These are phyloP conservation scores for Drosophila suzukii DNA, from an alignment of 1,140 invertebrate genomes.

Conservation along the genomic window DNA sequence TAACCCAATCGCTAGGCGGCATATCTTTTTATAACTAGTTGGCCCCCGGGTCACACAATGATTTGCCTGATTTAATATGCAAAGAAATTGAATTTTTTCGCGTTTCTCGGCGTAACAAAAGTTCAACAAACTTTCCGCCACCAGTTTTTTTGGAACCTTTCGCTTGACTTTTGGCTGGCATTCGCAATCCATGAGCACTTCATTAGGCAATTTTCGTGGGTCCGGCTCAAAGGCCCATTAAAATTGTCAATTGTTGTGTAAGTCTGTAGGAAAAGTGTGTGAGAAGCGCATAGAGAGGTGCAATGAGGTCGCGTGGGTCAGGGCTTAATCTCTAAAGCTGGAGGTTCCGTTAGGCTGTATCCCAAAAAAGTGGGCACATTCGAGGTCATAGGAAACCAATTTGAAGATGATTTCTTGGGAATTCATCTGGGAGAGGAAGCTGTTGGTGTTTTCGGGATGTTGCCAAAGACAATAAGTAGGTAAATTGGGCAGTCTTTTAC, in stretches of 20 bases:
- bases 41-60: slow-evolving; percentile 63
- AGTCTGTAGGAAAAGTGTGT: slow-evolving; percentile 30
- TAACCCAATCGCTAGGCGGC: slow-evolving; percentile 43
- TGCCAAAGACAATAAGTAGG: neutral
- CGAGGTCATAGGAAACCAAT: slow-evolving; percentile 26
- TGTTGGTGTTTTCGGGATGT: slow-evolving; percentile 2
- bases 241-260: slow-evolving; percentile 63
- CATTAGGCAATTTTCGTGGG: slow-evolving; percentile 54
- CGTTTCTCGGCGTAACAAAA: slow-evolving; percentile 24
- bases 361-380: slow-evolving; percentile 1
- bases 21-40: slow-evolving; percentile 69
- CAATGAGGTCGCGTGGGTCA: slow-evolving; percentile 32
- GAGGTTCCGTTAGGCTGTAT: slow-evolving; percentile 35
- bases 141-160: slow-evolving; percentile 46
- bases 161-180: slow-evolving; percentile 48
- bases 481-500: neutral
- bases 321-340: slow-evolving; percentile 4
- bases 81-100: slow-evolving; percentile 47
- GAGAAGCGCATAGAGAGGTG: slow-evolving; percentile 43
- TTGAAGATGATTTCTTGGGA: slow-evolving; percentile 6
- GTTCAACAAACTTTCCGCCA: slow-evolving; percentile 72
- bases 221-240: slow-evolving; percentile 29
- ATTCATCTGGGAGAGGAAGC: neutral
- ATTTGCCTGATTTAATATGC: slow-evolving; percentile 72
- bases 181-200: slow-evolving; percentile 48